These are phyloP conservation scores for Manduca sexta DNA, from an alignment of 1,140 invertebrate species.

Conservation along the genomic window DNA sequence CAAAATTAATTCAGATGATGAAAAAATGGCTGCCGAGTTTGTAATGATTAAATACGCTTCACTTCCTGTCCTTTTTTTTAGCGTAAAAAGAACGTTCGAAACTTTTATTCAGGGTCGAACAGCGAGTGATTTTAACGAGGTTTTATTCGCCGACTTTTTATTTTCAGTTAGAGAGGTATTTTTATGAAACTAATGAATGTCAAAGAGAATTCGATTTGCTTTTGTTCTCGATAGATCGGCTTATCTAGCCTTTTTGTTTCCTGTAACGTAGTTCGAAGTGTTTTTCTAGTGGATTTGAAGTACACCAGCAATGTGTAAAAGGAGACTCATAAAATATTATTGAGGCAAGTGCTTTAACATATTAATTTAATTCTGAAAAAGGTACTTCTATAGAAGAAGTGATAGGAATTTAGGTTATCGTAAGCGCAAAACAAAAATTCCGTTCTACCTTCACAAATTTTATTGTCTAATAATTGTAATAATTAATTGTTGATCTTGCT, in stretches of 20 bases:
- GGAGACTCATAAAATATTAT: background rate
- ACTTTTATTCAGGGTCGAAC: conserved; percentile 50
- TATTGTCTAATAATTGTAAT: too few relatives aligned
- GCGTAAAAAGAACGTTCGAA: conserved; percentile 34
- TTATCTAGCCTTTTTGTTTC: background rate
- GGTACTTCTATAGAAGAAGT: too few relatives aligned
- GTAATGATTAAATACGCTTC: conserved; percentile 52
- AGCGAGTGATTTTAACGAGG: conserved; percentile 63
- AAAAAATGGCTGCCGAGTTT: conserved; percentile 45
- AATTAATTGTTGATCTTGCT: too few relatives aligned
- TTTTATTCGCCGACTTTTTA: conserved; percentile 48
- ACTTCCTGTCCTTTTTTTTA: conserved; percentile 37
- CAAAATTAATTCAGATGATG: conserved; percentile 49
- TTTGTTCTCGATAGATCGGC: background rate
- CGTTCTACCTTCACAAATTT: too few relatives aligned
- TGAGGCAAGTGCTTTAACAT: too few relatives aligned
- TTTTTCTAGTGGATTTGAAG: background rate
- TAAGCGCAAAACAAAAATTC: too few relatives aligned
- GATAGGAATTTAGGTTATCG: too few relatives aligned
- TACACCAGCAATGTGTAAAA: background rate
- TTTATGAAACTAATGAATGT: conserved; percentile 62
- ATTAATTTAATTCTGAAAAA: too few relatives aligned
- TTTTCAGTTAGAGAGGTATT: conserved; percentile 32
- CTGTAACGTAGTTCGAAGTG: too few relatives aligned
- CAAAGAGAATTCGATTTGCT: conserved; percentile 23